phyloP scores from a whole-genome alignment of 2,797 vertebrate species.

The Phyllotis vaccarum region DNA sequence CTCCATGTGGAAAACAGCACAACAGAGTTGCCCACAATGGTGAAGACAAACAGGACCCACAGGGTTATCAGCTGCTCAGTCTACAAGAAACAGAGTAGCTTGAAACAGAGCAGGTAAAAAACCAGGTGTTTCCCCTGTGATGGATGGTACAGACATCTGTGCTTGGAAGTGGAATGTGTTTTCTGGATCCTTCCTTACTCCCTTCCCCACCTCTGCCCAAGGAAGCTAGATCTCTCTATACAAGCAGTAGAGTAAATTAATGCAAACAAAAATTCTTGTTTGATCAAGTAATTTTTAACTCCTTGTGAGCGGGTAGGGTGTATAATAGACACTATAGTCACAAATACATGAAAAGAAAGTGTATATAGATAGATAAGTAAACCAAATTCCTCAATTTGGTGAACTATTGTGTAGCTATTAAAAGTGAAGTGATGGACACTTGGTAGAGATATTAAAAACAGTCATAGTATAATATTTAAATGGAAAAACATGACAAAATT shows the following conservation, averaged over 20 bases:
- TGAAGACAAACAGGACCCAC: constrained; percentile 89
- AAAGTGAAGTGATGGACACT: neutral
- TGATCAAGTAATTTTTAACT: constrained; percentile 19
- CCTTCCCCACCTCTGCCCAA: fast-evolving
- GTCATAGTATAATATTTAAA: constrained; percentile 35
- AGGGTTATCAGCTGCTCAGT: constrained; percentile 90
- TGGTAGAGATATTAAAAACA: constrained; percentile 43
- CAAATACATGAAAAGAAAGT: neutral
- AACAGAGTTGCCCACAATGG: constrained; percentile 85
- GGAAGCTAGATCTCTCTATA: neutral
- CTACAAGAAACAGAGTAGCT: constrained; percentile 77
- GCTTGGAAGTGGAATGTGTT: neutral
- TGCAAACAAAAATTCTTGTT: neutral
- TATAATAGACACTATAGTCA: neutral
- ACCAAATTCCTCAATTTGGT: constrained; percentile 27
- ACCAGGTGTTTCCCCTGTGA: neutral
- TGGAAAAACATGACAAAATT: constrained; percentile 59
- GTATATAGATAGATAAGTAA: constrained; percentile 34
- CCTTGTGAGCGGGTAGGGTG: neutral
- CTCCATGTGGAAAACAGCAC: constrained; percentile 88
- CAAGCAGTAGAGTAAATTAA: neutral
- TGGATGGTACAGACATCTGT: neutral
- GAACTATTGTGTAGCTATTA: constrained; percentile 40
- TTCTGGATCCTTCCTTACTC: too few species aligned
- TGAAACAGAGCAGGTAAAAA: fast-evolving